phyloP scores from a whole-genome alignment of 2,888 invertebrate species.

The Aspidiotus destructor region DNA sequence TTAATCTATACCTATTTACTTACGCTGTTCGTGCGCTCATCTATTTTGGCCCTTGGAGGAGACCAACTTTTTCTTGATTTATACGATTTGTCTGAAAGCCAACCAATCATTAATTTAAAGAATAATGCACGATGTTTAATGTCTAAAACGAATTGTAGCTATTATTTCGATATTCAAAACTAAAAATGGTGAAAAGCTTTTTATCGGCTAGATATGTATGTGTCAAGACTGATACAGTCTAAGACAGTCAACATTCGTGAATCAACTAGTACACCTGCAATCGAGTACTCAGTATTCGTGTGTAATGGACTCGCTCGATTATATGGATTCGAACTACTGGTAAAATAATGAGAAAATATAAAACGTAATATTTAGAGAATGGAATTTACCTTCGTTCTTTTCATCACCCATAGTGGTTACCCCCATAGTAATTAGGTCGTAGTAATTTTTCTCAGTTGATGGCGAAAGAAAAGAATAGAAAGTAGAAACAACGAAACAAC shows the following conservation, averaged over 20 bases:
- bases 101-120: background rate
- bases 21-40: background rate
- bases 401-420: no score
- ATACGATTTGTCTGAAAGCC: background rate
- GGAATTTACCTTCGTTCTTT: no score
- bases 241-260: background rate
- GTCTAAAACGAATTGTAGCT: background rate
- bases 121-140: constrained; percentile 1
- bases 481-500: no score
- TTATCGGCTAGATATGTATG: constrained; percentile 1
- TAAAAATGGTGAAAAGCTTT: background rate
- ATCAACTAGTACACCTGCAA: background rate
- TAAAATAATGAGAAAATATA: no score
- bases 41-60: background rate
- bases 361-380: no score
- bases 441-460: no score
- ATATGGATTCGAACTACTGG: no score
- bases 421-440: no score
- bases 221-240: constrained; percentile 2
- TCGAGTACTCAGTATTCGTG: background rate
- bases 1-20: background rate
- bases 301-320: no score
- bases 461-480: no score
- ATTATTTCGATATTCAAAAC: background rate
- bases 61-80: background rate